Conservation (phyloP, 2,888 invertebrate genomes). For the Rhaphigaster nebulosa region DNA sequence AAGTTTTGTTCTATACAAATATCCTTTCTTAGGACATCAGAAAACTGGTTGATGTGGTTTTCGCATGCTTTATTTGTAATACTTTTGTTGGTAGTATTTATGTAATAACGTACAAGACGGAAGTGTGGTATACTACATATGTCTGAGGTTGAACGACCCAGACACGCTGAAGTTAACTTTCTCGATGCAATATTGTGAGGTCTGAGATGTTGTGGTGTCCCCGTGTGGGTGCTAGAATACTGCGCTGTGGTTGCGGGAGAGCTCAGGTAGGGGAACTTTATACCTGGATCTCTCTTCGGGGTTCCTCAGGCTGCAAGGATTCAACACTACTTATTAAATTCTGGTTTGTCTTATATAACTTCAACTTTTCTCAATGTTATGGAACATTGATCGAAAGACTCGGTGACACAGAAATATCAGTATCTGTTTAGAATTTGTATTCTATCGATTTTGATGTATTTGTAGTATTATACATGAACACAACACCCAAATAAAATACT, state of each 20-base stretch:
- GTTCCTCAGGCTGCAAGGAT: background rate
- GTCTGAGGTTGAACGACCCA: background rate
- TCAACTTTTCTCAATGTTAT: too few relatives aligned
- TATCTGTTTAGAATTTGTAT: too few relatives aligned
- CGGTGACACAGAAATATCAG: too few relatives aligned
- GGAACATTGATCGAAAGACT: too few relatives aligned
- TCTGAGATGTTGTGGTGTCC: background rate
- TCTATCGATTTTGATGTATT: too few relatives aligned
- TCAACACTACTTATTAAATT: background rate
- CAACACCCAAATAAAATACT: too few relatives aligned
- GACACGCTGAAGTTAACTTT: constrained; percentile 1
- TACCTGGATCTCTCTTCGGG: background rate
- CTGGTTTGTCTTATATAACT: too few relatives aligned
- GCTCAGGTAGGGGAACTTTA: background rate
- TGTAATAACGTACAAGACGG: background rate
- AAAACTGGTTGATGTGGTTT: background rate
- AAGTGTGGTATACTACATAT: background rate
- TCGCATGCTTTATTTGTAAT: background rate
- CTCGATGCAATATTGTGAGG: constrained; percentile 9
- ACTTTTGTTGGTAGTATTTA: background rate
- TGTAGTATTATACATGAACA: too few relatives aligned
- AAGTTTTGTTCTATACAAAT: background rate
- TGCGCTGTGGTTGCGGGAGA: background rate
- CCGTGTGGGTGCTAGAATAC: background rate
- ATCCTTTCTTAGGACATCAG: background rate